Evolutionary conservation across 2,113 vertebrate genomes (phyloP), one percentile per base, ranked within the genome.

Genomic region (Brienomyrus brachyistius): DNA sequence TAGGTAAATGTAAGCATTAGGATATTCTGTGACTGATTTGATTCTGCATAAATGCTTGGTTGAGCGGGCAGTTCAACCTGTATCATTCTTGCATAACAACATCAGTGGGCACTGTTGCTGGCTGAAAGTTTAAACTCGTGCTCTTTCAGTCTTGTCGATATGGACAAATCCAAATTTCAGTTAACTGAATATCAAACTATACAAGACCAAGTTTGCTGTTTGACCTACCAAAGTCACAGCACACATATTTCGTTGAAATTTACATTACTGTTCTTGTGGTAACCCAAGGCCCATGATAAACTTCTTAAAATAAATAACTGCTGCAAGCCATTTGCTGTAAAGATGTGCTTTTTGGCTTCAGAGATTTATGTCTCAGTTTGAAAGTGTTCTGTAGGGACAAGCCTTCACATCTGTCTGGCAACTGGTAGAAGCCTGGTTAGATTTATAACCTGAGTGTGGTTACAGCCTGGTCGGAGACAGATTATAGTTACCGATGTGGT

Each of bases 71-170:
- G 47, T 40, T 21, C 1, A 43, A n/a, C 40, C 87, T 27, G 21
- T 31, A 47, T 56, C 88, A 43, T 82, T 43, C 70, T 90, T 52
- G 86, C 47, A 54, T 85, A 86, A 66, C 45, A 47, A 77, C 15
- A 59, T 87, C 43, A 80, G 21, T 40, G 17, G 70, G 80, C 77
- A 84, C 87, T 62, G 21, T 90, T 66, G 43, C 74, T 90, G 87
- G 77, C 19, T 27, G 7, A 27, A 56, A 80, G 48, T 88, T 88
- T 47, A 66, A 84, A 62, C 47, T 35, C 56, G 45, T 51, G 13
- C 45, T 74, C 56, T 52, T 85, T 47, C 48, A 43, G 5, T 48
- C 52, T 11, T 48, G 43, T 88, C 45, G 54, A 85, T 40, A 54
- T 88, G 52, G 87, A 88, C 74, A 80, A 80, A 77, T 59, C 56